These are phyloP conservation scores for Andinoacara biseriatus DNA, from an alignment of 2,113 vertebrate genomes.

Conservation along the genomic window DNA sequence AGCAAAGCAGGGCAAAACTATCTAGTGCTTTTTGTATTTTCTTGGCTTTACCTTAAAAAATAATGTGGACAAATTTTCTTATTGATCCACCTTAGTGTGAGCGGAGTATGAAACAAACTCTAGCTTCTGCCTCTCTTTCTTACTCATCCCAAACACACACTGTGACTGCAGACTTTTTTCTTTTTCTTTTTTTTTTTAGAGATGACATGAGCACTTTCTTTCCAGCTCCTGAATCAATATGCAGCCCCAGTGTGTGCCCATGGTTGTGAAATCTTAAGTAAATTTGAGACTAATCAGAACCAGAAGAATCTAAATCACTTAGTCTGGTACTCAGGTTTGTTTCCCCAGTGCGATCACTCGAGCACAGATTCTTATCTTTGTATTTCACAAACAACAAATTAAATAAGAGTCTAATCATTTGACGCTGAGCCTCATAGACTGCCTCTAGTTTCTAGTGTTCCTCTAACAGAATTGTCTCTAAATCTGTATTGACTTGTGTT, in stretches of 20 bases:
- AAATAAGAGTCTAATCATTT: slow-evolving; percentile 11
- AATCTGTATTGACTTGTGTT: slow-evolving; percentile 44
- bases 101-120: not conserved
- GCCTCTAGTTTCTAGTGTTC: not conserved
- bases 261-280: slow-evolving; percentile 30
- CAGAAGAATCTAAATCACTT: slow-evolving; percentile 15
- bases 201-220: not conserved
- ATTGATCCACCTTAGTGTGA: not conserved
- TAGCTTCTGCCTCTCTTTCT: not conserved
- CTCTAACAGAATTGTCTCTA: slow-evolving; percentile 4
- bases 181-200: slow-evolving; percentile 3
- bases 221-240: slow-evolving; percentile 12
- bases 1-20: not conserved
- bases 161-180: slow-evolving; percentile 4
- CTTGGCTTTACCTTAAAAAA: not conserved
- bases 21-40: not conserved
- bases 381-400: slow-evolving; percentile 19
- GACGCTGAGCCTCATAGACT: slow-evolving; percentile 21
- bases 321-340: not conserved
- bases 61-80: not conserved
- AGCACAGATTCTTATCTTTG: not conserved
- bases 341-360: not conserved
- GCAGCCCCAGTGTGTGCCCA: not conserved
- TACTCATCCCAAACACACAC: not conserved
- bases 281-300: slow-evolving; percentile 1